A percentile compares a stretch with the other conserved stretches of the same genome.
These are phyloP conservation scores for Pomatorhinus ruficollis DNA, from an alignment of 2,113 vertebrate species.

Conservation along the genomic window DNA sequence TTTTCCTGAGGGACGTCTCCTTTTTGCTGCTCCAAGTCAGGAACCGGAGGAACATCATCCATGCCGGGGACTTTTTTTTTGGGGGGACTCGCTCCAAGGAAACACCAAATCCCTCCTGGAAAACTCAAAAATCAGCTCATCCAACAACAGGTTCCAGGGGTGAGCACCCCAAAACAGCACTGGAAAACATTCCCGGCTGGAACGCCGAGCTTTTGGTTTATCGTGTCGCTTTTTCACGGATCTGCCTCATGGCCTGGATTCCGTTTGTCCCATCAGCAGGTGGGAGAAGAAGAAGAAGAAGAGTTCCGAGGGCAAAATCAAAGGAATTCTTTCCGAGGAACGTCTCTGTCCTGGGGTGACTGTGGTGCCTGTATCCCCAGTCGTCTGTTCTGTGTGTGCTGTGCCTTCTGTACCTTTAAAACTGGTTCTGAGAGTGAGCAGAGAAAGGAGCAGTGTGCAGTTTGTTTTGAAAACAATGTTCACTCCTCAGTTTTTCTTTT, in stretches of 20 bases:
- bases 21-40: not conserved
- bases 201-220: too few species aligned
- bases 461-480: too few species aligned
- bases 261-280: not conserved
- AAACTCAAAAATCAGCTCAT: not conserved
- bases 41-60: accelerated
- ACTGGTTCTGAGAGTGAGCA: too few species aligned
- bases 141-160: not conserved
- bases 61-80: accelerated
- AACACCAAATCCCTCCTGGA: accelerated
- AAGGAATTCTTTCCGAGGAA: not conserved
- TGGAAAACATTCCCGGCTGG: not conserved
- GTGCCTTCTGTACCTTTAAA: too few species aligned
- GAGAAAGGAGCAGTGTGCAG: too few species aligned
- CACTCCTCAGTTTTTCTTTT: too few species aligned
- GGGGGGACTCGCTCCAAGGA: not conserved
- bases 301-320: not conserved
- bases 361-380: too few species aligned
- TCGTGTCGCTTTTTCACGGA: accelerated
- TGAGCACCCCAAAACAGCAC: not conserved
- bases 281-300: not conserved
- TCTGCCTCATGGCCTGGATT: not conserved
- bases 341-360: too few species aligned
- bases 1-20: not conserved
- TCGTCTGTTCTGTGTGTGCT: too few species aligned